Conservation (phyloP, 2,113 vertebrate species). For the Hypocryptadius cinnamomeus region DNA sequence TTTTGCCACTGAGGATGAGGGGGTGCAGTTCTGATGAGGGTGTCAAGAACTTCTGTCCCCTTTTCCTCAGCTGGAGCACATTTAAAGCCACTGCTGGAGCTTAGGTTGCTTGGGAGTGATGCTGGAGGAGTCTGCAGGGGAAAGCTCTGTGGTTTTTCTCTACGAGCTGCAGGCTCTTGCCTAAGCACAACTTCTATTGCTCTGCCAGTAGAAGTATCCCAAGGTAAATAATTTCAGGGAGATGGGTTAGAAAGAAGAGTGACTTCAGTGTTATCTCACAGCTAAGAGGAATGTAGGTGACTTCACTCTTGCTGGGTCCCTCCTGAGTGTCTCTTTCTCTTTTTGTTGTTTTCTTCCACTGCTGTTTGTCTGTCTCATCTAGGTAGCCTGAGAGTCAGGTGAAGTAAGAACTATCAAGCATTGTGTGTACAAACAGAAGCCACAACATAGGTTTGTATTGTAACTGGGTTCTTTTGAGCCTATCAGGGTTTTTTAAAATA, state of each 20-base stretch:
- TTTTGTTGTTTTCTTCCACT: not conserved
- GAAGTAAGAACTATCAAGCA: not conserved
- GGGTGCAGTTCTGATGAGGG: not conserved
- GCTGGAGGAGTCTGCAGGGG: not conserved
- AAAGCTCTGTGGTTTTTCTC: not conserved
- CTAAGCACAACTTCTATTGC: not conserved
- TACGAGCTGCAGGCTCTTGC: not conserved
- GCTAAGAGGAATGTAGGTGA: not conserved
- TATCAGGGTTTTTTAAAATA: not conserved
- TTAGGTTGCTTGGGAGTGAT: not conserved
- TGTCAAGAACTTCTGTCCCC: not conserved
- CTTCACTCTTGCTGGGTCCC: not conserved
- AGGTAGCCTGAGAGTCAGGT: not conserved
- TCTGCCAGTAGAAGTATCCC: not conserved
- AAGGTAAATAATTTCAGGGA: rapidly evolving
- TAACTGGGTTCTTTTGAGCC: not conserved
- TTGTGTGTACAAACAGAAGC: not conserved
- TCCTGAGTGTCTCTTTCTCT: not conserved
- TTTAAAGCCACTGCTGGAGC: not conserved
- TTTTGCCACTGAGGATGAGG: not conserved
- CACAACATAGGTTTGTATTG: not conserved
- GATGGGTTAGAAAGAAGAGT: not conserved
- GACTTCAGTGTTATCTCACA: not conserved
- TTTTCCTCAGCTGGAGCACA: not conserved
- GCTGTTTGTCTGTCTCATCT: not conserved